These are phyloP conservation scores for Imbricaverruca yamaguchii DNA, from an alignment of 2,888 invertebrate genomes.

Conservation along the genomic window DNA sequence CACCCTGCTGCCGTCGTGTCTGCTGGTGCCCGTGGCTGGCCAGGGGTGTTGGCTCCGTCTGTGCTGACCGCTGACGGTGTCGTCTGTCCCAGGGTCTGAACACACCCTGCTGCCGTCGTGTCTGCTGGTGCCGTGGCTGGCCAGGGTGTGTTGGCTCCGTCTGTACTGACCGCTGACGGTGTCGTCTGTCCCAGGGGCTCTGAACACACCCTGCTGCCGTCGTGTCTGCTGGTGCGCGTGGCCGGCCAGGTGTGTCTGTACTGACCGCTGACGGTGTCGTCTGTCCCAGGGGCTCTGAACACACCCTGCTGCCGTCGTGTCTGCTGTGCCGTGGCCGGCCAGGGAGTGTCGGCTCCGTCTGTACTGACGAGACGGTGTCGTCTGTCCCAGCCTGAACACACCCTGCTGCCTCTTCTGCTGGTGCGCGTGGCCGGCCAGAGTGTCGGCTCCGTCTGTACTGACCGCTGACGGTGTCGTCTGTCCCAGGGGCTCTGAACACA, in stretches of 20 bases:
- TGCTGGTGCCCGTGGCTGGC: conserved; percentile 10
- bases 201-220: background rate
- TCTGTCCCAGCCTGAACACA: background rate
- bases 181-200: background rate
- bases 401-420: background rate
- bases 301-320: background rate
- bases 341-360: background rate
- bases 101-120: background rate
- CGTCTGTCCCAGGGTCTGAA: background rate
- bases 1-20: background rate
- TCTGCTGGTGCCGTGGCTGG: background rate
- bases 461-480: no score
- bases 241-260: background rate
- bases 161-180: no score
- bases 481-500: background rate
- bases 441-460: no score
- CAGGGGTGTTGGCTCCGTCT: background rate
- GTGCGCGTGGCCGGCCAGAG: background rate
- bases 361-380: no score
- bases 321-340: conserved; percentile 12
- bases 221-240: conserved; percentile 12
- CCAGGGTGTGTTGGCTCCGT: background rate
- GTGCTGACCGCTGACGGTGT: no score
- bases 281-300: background rate
- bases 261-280: no score